Base-by-base conservation (phyloP, 2,888 invertebrate genomes). In the Agonum fuliginosum region DNA sequence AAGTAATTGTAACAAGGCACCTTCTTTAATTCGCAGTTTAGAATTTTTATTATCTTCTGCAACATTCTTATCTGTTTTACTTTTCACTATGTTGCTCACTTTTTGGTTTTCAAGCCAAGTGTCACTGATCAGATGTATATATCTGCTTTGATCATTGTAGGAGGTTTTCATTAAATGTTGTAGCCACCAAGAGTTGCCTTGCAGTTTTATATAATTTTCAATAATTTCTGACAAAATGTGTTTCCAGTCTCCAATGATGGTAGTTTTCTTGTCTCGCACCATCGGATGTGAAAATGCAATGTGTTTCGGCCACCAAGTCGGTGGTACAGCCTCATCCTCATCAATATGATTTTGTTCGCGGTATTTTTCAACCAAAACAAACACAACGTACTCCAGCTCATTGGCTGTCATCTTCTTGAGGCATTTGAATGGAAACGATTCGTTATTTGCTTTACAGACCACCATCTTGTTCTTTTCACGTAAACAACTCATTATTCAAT, bases 11-110 rank as follows among this genome's bases (percentile, higher is more conserved):
- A 22, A 14, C 10, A 70, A 17, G 5, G 20, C 46, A 27, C 46
- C 46, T 70, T 70, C 70, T 70, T 70, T 70, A n/a, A 70, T n/a
- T 3, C 41, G 22, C 10, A 70, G 6, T 17, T 46, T 70, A 12
- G 24, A 37, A 1, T 67, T 41, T n/a, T 2, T 20, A 8, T 19
- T 48, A 19, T 6, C 20, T 10, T 20, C 10, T 10, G 1, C 19
- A 8, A 17, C 8, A 14, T 46, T 48, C 0, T 48, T 48, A 17
- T 48, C 19, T 46, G 6, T 3, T 1, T 6, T 17, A 3, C 12
- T 1, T 37, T 37, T 46, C 3, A 6, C 8, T 6, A 41, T 12
- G 8, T 41, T 12, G 41, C 14, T 41, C 12, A 0, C 8, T 41
- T n/a, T 41, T 12, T 30, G 10, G 10, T 1, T 48, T 48, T 17